Percentiles rank a stretch among this genome's conserved stretches.
Conservation (phyloP, 1,140 invertebrate genomes). For the Orchestia grillus region DNA sequence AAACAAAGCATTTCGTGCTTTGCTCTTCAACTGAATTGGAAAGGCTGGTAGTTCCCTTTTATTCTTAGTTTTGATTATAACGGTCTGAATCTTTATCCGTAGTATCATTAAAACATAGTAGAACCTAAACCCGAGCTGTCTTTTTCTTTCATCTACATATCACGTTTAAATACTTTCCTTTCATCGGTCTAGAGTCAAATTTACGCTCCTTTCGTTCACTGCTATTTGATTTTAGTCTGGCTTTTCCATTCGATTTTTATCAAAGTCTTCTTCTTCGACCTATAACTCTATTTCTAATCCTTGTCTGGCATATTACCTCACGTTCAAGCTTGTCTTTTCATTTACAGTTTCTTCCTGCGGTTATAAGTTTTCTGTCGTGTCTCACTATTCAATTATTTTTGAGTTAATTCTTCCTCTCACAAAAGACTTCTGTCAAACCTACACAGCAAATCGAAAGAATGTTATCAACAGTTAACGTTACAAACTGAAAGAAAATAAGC, state of each 20-base stretch:
- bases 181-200: too few relatives aligned
- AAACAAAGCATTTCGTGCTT: neutral
- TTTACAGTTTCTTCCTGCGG: neutral
- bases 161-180: neutral
- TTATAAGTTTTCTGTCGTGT: neutral
- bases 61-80: neutral
- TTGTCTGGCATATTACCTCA: neutral
- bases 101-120: neutral
- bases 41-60: neutral
- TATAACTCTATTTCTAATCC: neutral
- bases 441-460: neutral
- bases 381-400: neutral
- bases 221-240: too few relatives aligned
- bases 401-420: neutral
- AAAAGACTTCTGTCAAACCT: neutral
- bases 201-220: too few relatives aligned
- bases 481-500: too few relatives aligned
- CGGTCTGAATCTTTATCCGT: neutral
- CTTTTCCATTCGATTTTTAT: neutral
- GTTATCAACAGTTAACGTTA: neutral
- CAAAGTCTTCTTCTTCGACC: neutral
- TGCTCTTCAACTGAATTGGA: neutral
- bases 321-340: neutral
- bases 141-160: neutral
- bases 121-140: neutral